Percentiles rank a stretch among this genome's conserved stretches.
Evolutionary conservation across 2,797 vertebrate species (phyloP).

Genomic region (Ctenochaetus hawaiiensis): DNA sequence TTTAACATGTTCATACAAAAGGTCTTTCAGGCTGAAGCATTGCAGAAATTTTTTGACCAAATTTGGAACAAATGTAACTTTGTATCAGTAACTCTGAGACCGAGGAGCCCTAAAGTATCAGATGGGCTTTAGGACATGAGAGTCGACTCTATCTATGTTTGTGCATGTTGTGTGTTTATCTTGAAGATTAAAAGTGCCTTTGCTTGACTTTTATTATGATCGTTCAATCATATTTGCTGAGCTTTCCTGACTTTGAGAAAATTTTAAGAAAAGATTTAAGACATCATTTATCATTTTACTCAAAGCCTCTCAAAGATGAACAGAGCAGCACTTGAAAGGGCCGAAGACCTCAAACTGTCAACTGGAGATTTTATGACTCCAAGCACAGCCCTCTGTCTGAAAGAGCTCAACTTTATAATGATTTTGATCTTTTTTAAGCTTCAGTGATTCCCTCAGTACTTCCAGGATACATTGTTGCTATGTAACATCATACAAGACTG

Average conservation of each 20-base stretch:
- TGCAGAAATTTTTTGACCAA: slow-evolving; percentile 3
- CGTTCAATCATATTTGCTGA: slow-evolving; percentile 25
- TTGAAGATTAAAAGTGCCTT: slow-evolving; percentile 12
- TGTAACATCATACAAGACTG: background rate
- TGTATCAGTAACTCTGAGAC: background rate
- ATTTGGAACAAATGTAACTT: background rate
- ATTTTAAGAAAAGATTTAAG: slow-evolving; percentile 33
- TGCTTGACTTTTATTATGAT: slow-evolving; percentile 7
- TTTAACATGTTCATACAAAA: background rate
- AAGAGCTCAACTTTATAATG: background rate
- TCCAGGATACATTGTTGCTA: slow-evolving; percentile 3
- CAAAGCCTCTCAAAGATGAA: slow-evolving; percentile 21
- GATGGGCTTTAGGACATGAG: background rate
- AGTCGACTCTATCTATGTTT: slow-evolving; percentile 12
- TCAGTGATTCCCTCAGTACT: slow-evolving; percentile 5
- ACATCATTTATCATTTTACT: slow-evolving; percentile 19
- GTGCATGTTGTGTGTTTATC: slow-evolving; percentile 21
- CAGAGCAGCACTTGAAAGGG: slow-evolving; percentile 17
- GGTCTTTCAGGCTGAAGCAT: background rate
- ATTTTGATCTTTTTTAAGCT: slow-evolving; percentile 17
- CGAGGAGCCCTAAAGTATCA: background rate
- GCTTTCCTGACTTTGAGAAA: slow-evolving; percentile 22
- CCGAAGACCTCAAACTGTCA: slow-evolving; percentile 2
- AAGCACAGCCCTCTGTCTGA: background rate
- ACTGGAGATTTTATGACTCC: slow-evolving; percentile 17